These are phyloP conservation scores for Volucella zonaria DNA, from an alignment of 2,888 invertebrate species.

Conservation along the genomic window DNA sequence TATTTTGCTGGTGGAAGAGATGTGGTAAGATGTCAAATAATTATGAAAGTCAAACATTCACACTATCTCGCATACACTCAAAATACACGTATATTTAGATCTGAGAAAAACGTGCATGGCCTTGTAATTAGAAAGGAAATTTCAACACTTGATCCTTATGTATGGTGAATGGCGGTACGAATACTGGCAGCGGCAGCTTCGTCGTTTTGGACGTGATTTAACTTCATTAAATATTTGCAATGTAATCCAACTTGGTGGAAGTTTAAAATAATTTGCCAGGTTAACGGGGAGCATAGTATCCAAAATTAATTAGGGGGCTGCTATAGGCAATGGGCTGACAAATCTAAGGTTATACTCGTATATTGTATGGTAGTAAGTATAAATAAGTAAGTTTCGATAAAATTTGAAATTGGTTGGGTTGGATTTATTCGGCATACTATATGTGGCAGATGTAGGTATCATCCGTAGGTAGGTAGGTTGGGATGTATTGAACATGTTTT, in stretches of 20 bases:
- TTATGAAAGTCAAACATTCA: slow-evolving; percentile 33
- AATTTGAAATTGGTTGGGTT: slow-evolving; percentile 1
- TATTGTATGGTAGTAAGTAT: not conserved
- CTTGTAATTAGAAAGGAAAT: slow-evolving; percentile 4
- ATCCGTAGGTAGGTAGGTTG: not conserved
- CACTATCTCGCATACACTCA: not conserved
- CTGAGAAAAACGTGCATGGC: no score
- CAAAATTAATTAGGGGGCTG: slow-evolving; percentile 60
- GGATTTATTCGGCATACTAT: not conserved
- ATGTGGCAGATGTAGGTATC: not conserved
- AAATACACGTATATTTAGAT: not conserved
- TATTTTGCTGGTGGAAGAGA: slow-evolving; percentile 88
- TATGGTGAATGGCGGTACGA: not conserved
- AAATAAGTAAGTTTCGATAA: slow-evolving; percentile 6
- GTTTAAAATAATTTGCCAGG: slow-evolving; percentile 39
- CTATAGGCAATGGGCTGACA: not conserved
- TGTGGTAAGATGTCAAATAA: slow-evolving; percentile 82
- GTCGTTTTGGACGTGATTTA: slow-evolving; percentile 29
- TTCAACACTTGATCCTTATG: not conserved
- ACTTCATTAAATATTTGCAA: slow-evolving; percentile 45
- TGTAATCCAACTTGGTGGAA: slow-evolving; percentile 18
- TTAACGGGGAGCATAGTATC: slow-evolving; percentile 30
- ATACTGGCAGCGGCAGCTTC: slow-evolving; percentile 1
- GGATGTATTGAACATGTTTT: not conserved
- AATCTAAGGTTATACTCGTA: slow-evolving; percentile 28